Conservation (phyloP, 2,888 invertebrate species). For the Hololepta plana region DNA sequence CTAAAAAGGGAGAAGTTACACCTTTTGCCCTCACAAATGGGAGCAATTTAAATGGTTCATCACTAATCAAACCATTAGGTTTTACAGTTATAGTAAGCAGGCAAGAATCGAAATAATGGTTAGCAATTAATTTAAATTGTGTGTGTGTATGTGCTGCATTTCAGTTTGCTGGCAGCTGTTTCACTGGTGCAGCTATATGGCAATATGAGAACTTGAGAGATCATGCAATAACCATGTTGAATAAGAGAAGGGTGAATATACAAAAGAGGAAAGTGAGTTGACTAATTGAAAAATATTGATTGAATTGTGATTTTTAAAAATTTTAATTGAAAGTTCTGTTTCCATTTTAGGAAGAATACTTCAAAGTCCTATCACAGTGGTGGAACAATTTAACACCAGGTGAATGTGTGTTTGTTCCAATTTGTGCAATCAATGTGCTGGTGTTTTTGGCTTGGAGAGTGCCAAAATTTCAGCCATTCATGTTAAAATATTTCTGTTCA, state of each 20-base stretch:
- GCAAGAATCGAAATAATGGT: too few relatives aligned
- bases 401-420: conserved; percentile 62
- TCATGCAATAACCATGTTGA: conserved; percentile 36
- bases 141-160: conserved; percentile 9
- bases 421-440: conserved; percentile 56
- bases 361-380: conserved; percentile 36
- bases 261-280: too few relatives aligned
- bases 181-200: conserved; percentile 65
- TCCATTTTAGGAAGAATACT: conserved; percentile 19
- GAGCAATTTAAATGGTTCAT: too few relatives aligned
- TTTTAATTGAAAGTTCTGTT: conserved; percentile 2
- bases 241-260: too few relatives aligned
- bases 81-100: too few relatives aligned
- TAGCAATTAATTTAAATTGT: too few relatives aligned
- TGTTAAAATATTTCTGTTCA: conserved; percentile 74
- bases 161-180: conserved; percentile 36
- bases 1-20: too few relatives aligned
- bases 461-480: conserved; percentile 46
- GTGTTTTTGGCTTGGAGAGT: conserved; percentile 74
- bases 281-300: not conserved
- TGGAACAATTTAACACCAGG: conserved; percentile 58
- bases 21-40: too few relatives aligned
- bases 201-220: conserved; percentile 59
- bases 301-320: conserved; percentile 1
- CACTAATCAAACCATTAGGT: too few relatives aligned